These are phyloP conservation scores for Verasper variegatus DNA, from an alignment of 2,113 vertebrate genomes.

Conservation along the genomic window DNA sequence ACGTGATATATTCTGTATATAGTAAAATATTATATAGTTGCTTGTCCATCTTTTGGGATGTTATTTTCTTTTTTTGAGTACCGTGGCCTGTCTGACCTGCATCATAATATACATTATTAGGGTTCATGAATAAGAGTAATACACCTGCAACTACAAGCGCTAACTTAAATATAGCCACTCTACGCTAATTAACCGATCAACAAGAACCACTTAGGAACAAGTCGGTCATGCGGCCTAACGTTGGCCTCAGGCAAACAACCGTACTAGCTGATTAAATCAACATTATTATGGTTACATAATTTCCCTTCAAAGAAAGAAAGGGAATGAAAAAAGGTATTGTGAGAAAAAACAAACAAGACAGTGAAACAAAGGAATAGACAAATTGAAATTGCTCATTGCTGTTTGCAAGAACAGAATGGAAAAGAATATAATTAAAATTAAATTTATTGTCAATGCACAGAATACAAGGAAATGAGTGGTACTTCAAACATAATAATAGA, in stretches of 20 bases:
- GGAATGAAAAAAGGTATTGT: neutral
- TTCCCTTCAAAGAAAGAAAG: neutral
- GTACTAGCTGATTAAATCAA: neutral
- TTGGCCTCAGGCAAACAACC: slow-evolving; percentile 7
- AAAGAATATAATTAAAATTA: too few relatives aligned
- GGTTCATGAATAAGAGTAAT: neutral
- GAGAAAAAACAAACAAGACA: neutral
- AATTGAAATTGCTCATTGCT: too few relatives aligned
- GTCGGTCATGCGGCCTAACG: neutral
- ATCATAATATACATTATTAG: neutral
- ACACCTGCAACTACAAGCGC: neutral
- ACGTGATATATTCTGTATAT: too few relatives aligned
- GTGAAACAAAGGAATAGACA: neutral
- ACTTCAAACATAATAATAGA: too few relatives aligned
- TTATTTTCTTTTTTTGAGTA: neutral
- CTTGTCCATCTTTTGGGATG: neutral
- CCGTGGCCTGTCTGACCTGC: neutral
- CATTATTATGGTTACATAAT: neutral
- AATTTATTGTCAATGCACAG: too few relatives aligned
- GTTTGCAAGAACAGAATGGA: too few relatives aligned
- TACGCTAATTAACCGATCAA: slow-evolving; percentile 2
- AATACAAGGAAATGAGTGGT: too few relatives aligned
- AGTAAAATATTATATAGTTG: neutral
- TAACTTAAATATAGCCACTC: neutral
- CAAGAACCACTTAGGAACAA: neutral